Base-by-base conservation (phyloP, 2,797 vertebrate species). In the Falco concolor region DNA sequence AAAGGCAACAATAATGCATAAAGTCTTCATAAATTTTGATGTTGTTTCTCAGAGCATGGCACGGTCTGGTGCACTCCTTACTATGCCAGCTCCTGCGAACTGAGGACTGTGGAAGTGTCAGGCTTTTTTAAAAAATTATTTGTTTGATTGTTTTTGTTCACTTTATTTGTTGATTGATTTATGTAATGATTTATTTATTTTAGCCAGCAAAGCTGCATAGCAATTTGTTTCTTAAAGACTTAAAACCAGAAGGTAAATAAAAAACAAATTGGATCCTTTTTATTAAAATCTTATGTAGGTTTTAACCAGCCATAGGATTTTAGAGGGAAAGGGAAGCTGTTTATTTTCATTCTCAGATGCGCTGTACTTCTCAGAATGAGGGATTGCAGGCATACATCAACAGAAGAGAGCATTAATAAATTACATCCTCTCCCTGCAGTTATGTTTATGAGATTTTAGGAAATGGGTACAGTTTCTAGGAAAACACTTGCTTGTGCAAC, bases 161-260 rank as follows among this genome's bases (percentile, higher is more conserved):
- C 8, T 76, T 75, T 67, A 74, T 70, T 91, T 86, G 77, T 69
- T 78, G 63, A 89, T 90, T 93, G 85, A 95, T 91, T 95, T 93
- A 67, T 64, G 65, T 60, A 89, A 79, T 13, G 49, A 82, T 87
- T 88, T 95, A 80, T 94, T 91, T 79, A 74, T 69, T 79, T 85
- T 72, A 69, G 40, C 34, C 1, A 0, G n/a, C 61, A 75, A 85
- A 85, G 44, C 76, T 78, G 56, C 69, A 75, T 28, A 84, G 32
- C 45, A 87, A 84, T 91, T 95, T 92, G 30, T 70, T 94, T 84
- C 74, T 75, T 60, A 70, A 81, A 91, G 52, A 76, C 54, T 84
- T 88, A 38, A 91, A 96, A 60, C 22, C 16, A 67, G 47, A 94
- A 91, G 40, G 69, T 90, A 95, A 91, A 82, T 63, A 87, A 81